Conservation (phyloP, 1,140 invertebrate genomes). For the Cyclina sinensis region DNA sequence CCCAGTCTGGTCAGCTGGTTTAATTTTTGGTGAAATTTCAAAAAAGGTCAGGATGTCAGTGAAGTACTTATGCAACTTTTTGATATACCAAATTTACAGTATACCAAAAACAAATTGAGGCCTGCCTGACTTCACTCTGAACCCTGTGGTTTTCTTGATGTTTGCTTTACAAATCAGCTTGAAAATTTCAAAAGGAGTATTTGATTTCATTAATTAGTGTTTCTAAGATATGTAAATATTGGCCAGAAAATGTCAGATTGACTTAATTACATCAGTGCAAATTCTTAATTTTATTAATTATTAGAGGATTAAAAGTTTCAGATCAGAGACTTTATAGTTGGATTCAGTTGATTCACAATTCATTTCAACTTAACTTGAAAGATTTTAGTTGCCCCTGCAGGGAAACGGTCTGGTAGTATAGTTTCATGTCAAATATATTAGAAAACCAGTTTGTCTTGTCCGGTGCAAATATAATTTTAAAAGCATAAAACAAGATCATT, state of each 20-base stretch:
- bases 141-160: not conserved
- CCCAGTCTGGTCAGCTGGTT: conserved; percentile 8
- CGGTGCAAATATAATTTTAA: no score
- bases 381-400: no score
- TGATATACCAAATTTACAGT: not conserved
- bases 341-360: no score
- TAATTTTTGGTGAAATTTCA: conserved; percentile 26
- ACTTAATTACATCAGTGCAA: no score
- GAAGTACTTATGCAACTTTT: conserved; percentile 12
- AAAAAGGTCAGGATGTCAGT: conserved; percentile 10
- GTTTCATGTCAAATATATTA: no score
- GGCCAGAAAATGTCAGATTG: not conserved
- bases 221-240: not conserved
- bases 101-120: not conserved
- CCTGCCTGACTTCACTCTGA: not conserved
- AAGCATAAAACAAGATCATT: no score
- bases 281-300: no score
- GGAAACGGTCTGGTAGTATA: no score
- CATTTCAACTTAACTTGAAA: no score
- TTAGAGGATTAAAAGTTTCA: no score
- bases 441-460: no score
- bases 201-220: conserved; percentile 9
- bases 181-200: conserved; percentile 21
- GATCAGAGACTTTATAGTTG: no score
- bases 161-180: conserved; percentile 5